Conservation (phyloP, 1,140 invertebrate genomes). For the Caenorhabditis brenneri region DNA sequence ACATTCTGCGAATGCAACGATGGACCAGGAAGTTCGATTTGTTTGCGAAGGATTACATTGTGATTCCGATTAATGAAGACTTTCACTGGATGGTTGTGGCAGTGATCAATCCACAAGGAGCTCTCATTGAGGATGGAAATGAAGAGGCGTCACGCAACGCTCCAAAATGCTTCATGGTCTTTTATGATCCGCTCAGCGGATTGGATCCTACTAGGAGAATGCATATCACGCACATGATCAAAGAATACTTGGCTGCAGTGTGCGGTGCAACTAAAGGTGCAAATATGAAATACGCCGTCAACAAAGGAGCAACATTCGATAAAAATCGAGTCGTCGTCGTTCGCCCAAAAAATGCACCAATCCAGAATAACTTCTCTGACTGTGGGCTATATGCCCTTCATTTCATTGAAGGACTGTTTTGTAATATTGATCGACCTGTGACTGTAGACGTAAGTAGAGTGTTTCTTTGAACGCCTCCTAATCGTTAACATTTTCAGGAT, state of each 20-base stretch:
- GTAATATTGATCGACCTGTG: not conserved
- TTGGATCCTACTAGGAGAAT: not conserved
- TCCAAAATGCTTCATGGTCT: not conserved
- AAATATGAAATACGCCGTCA: not conserved
- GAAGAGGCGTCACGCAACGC: not conserved
- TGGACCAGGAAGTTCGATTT: not conserved
- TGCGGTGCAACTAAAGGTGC: not conserved
- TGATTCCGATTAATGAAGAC: slow-evolving; percentile 14
- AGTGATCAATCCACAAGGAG: not conserved
- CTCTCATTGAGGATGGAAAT: not conserved
- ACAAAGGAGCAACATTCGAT: not conserved
- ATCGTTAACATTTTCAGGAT: not conserved
- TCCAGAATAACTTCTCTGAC: slow-evolving; percentile 15
- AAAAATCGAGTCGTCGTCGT: not conserved
- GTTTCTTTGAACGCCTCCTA: not conserved
- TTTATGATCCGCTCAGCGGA: not conserved
- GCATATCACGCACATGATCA: not conserved
- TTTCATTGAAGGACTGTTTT: not conserved
- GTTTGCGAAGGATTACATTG: not conserved
- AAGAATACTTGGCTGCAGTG: not conserved
- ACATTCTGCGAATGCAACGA: too few relatives aligned
- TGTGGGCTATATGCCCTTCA: slow-evolving; percentile 3
- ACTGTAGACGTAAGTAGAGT: not conserved
- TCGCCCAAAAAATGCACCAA: not conserved
- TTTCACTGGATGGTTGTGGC: slow-evolving; percentile 2